Evolutionary conservation across 2,888 invertebrate genomes (phyloP).

Genomic region (Hoplodrina blanda): DNA sequence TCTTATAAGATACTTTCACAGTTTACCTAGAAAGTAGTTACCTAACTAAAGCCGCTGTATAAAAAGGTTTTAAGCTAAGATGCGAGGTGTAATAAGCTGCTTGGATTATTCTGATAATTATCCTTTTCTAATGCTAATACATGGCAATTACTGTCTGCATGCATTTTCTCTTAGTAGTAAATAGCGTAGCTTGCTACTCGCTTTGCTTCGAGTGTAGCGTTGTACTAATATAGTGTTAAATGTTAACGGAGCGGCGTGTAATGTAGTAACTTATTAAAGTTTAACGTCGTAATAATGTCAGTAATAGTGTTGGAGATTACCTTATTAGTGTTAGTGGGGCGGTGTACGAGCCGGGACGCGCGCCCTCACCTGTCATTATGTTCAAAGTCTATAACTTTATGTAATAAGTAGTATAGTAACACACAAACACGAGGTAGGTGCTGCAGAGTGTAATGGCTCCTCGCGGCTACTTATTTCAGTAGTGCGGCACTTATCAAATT

Average conservation of each 20-base stretch:
- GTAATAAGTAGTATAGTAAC: not conserved
- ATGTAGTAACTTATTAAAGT: constrained; percentile 55
- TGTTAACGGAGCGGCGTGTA: constrained; percentile 47
- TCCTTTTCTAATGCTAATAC: no score
- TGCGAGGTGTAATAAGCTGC: no score
- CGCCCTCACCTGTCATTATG: not conserved
- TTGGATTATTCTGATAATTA: no score
- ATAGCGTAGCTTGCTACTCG: constrained; percentile 2
- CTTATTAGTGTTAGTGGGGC: constrained; percentile 23
- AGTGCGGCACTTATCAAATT: constrained; percentile 56
- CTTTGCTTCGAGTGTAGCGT: constrained; percentile 22
- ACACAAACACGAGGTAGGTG: not conserved
- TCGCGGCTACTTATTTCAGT: constrained; percentile 29
- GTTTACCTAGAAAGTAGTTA: no score
- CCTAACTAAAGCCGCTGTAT: not conserved
- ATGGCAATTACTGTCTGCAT: no score
- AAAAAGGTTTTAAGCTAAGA: not conserved
- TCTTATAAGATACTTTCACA: not conserved
- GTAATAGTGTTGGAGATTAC: constrained; percentile 12
- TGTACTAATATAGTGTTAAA: constrained; percentile 21
- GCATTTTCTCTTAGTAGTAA: no score
- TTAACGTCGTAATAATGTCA: constrained; percentile 13
- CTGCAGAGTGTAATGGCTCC: not conserved
- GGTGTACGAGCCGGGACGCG: not conserved
- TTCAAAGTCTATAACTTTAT: not conserved